These are phyloP conservation scores for Proteles cristata DNA, from an alignment of 2,113 vertebrate genomes.

Conservation along the genomic window DNA sequence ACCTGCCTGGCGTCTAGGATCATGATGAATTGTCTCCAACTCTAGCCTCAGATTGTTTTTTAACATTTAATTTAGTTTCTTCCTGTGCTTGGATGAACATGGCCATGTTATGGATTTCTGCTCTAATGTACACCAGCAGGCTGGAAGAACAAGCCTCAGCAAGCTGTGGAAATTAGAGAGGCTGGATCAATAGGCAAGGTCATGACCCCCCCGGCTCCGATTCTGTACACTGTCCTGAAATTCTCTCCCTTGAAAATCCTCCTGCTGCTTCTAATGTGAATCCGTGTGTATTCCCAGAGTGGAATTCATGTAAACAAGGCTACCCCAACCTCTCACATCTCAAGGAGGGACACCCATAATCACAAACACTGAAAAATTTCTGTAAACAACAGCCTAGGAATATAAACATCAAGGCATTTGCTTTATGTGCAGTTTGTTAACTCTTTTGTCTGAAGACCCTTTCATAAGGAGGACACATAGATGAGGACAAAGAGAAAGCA, in stretches of 20 bases:
- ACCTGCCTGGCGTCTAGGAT: slow-evolving; percentile 93
- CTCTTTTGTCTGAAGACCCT: slow-evolving; percentile 40
- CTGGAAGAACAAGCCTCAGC: slow-evolving; percentile 92
- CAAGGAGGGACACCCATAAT: slow-evolving; percentile 71
- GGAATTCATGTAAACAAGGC: slow-evolving; percentile 76
- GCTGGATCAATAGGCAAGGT: slow-evolving; percentile 99
- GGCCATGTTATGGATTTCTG: slow-evolving; percentile 98
- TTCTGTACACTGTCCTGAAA: slow-evolving; percentile 88
- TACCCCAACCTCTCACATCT: slow-evolving; percentile 7
- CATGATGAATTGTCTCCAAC: slow-evolving; percentile 99
- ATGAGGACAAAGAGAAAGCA: slow-evolving; percentile 54
- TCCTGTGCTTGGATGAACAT: slow-evolving; percentile 99
- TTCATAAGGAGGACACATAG: slow-evolving; percentile 50
- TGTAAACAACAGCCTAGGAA: slow-evolving; percentile 65
- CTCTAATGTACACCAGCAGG: slow-evolving; percentile 99
- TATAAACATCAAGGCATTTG: slow-evolving; percentile 65
- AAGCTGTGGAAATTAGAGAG: slow-evolving; percentile 98
- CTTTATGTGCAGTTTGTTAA: slow-evolving; percentile 58
- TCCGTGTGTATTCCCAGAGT: slow-evolving; percentile 81
- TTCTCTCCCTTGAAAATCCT: slow-evolving; percentile 86
- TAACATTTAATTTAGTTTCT: slow-evolving; percentile 99
- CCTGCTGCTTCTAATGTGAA: slow-evolving; percentile 83
- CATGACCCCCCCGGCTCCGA: slow-evolving; percentile 88
- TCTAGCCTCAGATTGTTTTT: slow-evolving; percentile 99
- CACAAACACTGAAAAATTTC: slow-evolving; percentile 70